phyloP scores from a whole-genome alignment of 2,113 vertebrate genomes.

The Centropristis striata region DNA sequence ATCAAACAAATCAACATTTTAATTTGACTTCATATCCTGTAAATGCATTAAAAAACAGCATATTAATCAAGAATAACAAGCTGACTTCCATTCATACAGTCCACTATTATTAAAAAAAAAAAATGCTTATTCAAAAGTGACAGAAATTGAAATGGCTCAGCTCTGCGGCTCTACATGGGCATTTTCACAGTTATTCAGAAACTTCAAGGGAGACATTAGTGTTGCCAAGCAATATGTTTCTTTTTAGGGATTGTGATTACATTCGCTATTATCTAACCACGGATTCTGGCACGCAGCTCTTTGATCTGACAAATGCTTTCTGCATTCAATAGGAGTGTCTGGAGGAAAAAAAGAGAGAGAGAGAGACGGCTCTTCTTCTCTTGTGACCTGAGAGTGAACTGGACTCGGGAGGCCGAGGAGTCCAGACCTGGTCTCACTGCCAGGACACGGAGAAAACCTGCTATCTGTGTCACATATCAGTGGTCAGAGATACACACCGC shows the following conservation, averaged over 20 bases:
- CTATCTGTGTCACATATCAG: slow-evolving; percentile 1
- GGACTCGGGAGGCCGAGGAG: slow-evolving; percentile 20
- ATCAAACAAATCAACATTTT: not conserved
- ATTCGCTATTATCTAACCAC: slow-evolving; percentile 26
- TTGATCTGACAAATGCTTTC: slow-evolving; percentile 48
- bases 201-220: slow-evolving; percentile 39
- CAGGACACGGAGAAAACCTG: not conserved
- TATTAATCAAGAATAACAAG: not conserved
- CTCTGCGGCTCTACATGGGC: not conserved
- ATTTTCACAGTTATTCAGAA: slow-evolving; percentile 45
- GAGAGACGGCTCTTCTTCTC: slow-evolving; percentile 15
- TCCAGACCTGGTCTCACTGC: slow-evolving; percentile 13
- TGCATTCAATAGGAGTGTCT: slow-evolving; percentile 14
- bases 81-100: not conserved
- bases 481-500: not conserved
- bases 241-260: slow-evolving; percentile 28
- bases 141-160: not conserved
- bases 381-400: slow-evolving; percentile 46
- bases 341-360: not conserved
- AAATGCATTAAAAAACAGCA: not conserved
- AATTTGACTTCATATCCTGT: not conserved
- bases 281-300: slow-evolving; percentile 33
- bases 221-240: slow-evolving; percentile 48
- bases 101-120: not conserved
- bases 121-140: not conserved